Base-by-base conservation (phyloP, 2,113 vertebrate genomes). In the Aleadryas rufinucha region DNA sequence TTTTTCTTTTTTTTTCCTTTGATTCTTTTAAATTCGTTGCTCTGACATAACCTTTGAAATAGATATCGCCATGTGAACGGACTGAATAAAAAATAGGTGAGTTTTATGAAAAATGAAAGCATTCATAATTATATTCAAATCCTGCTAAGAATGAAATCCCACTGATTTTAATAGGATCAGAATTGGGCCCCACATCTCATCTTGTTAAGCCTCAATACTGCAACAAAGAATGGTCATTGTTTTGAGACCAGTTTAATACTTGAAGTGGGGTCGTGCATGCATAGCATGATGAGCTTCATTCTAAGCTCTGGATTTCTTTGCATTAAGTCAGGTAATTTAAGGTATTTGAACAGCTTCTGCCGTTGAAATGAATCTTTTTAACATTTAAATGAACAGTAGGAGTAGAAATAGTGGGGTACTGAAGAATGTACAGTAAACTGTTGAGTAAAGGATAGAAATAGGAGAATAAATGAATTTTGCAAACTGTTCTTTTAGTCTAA, bases 51-150 rank as follows among this genome's bases (percentile, higher is more conserved):
- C 72, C 53, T 88, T 88, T 92, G 54, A 78, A 96, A 89, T 52
- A 89, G 79, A 64, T 89, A 50, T 17, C 87, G 17, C 19, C 8
- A 60, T 88, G 70, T 71, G 63, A 95, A 77, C 10, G 11, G 49
- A 87, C 17, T 64, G 87, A 97, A 88, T 56, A 39, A 94, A 96
- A 92, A 57, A 31, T 49, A 86, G 50, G 11, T 41, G 83, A 91
- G 66, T 66, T 89, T 95, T 92, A 53, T 53, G 33, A 80, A 93
- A 97, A 96, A 89, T 52, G 69, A 92, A 96, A 95, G 87, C 59
- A 76, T 53, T 92, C 42, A 82, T 93, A 96, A 96, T 93, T 95
- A 82, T 71, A 94, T 95, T 95, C 65, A 96, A 97, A 97, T 95
- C 53, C 94, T 92, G 64, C 78, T 89, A 95, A 88, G 84, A 75